Evolutionary conservation across 2,888 invertebrate genomes (phyloP), one percentile per base, ranked within the genome.

Genomic region (Drosophila gaucha): DNA sequence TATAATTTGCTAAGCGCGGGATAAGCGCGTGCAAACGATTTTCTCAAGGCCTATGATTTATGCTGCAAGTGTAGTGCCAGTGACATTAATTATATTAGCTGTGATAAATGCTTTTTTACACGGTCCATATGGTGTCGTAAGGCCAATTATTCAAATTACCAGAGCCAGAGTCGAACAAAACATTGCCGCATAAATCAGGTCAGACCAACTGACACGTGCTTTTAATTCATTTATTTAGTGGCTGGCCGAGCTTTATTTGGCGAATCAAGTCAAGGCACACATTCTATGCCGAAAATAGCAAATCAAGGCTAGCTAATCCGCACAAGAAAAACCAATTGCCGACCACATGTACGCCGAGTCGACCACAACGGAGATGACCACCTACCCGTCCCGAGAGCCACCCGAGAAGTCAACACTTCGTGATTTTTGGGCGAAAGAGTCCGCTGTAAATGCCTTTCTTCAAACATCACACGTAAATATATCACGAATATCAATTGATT

Each of bases 361-460:
- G 49, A 86, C 77, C 64, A 84, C 86, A 50, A 86, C 88, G 54
- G 88, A 84, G 84, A 89, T 89, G 90, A 87, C 87, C 70, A 80
- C 80, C 47, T 83, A 78, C 50, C 86, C 88, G 16, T 24, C 62
- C 30, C 65, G 82, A 6, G 84, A 86, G 43, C 71, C 80, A 2
- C 71, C 88, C 24, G 86, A 88, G 55, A 88, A 83, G 54, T 41
- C 78, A 56, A 77, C 84, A 5, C 76, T 89, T 56, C 90, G 90
- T 60, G 90, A 90, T 78, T 89, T 86, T 50, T 90, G 90, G 90
- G 90, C 90, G 50, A 90, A 90, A 70, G 90, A 90, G 41, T 84
- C 90, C 36, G 90, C 90, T 20, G 75, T 90, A 49, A 89, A 89
- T 79, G 90, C 90, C 35, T 90, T 90, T 67, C 74, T 90, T 12